A percentile compares a stretch with the other conserved stretches of the same genome.
Conservation (phyloP, 1,140 invertebrate genomes). For the Sitophilus oryzae region DNA sequence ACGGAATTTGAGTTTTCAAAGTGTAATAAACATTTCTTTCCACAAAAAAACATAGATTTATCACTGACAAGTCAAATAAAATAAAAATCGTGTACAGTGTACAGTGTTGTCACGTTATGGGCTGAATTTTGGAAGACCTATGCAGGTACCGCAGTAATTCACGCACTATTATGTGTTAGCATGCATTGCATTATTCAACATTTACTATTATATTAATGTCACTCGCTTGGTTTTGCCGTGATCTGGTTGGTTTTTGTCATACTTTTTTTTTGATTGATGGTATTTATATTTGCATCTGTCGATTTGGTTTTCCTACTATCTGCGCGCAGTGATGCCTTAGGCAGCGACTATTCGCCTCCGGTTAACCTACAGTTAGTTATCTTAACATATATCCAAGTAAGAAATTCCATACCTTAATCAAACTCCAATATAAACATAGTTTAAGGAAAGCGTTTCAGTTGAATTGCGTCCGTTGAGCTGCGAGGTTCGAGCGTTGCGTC, state of each 20-base stretch:
- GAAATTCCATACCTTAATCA: too few species aligned
- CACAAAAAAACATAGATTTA: too few species aligned
- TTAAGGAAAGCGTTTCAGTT: too few species aligned
- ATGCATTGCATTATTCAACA: slow-evolving; percentile 38
- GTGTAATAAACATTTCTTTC: too few species aligned
- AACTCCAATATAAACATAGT: too few species aligned
- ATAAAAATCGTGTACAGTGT: slow-evolving; percentile 26
- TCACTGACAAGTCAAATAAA: slow-evolving; percentile 17
- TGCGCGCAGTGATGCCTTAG: slow-evolving; percentile 24
- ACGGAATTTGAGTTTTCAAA: too few species aligned
- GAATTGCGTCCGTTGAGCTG: too few species aligned
- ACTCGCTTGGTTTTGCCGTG: slow-evolving; percentile 44
- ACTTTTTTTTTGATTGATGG: slow-evolving; percentile 30
- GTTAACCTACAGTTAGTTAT: slow-evolving; percentile 2
- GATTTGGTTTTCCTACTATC: slow-evolving; percentile 23
- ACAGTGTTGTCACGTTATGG: slow-evolving; percentile 24
- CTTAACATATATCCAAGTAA: not conserved
- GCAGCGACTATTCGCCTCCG: slow-evolving; percentile 12
- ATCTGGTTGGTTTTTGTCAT: slow-evolving; percentile 39
- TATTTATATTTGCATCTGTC: slow-evolving; percentile 29
- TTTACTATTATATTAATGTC: slow-evolving; percentile 33
- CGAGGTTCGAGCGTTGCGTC: too few species aligned
- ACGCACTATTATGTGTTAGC: slow-evolving; percentile 43
- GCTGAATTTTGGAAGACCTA: slow-evolving; percentile 23
- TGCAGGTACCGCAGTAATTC: slow-evolving; percentile 32